Percentiles rank a stretch among this genome's conserved stretches.
phyloP scores from a whole-genome alignment of 2,888 invertebrate genomes.

The Leptopilina myrica region DNA sequence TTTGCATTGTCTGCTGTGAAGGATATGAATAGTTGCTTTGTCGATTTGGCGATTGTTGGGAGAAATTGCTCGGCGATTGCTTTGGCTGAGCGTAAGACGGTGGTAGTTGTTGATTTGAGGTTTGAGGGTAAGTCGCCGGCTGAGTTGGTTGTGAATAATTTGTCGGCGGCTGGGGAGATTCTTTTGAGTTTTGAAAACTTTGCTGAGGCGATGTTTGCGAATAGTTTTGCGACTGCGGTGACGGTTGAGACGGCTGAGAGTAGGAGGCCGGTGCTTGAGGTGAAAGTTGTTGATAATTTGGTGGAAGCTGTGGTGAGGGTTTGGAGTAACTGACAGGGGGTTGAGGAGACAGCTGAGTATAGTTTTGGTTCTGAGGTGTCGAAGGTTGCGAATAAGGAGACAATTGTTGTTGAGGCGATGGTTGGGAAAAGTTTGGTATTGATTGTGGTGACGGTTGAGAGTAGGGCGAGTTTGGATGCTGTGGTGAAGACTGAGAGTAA shows the following conservation, averaged over 20 bases:
- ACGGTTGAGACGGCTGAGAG: slow-evolving; percentile 63
- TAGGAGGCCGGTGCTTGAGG: slow-evolving; percentile 73
- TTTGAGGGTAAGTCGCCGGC: slow-evolving; percentile 57
- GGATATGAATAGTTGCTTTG: slow-evolving; percentile 66
- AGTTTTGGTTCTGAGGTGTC: slow-evolving; percentile 60
- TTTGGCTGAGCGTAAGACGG: slow-evolving; percentile 75
- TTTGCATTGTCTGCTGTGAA: slow-evolving; percentile 56
- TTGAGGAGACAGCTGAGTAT: slow-evolving; percentile 62
- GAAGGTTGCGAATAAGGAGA: slow-evolving; percentile 63
- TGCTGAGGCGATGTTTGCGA: slow-evolving; percentile 79
- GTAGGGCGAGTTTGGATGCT: slow-evolving; percentile 58
- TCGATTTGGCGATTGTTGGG: slow-evolving; percentile 66
- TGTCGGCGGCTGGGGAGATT: slow-evolving; percentile 61
- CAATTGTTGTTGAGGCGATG: slow-evolving; percentile 57
- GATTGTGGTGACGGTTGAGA: slow-evolving; percentile 63
- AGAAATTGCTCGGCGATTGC: slow-evolving; percentile 77
- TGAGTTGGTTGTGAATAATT: slow-evolving; percentile 64
- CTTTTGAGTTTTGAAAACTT: slow-evolving; percentile 65
- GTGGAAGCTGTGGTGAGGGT: slow-evolving; percentile 71
- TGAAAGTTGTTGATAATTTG: slow-evolving; percentile 63
- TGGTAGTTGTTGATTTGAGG: slow-evolving; percentile 72
- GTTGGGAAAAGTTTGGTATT: slow-evolving; percentile 62
- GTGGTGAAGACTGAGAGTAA: slow-evolving; percentile 47
- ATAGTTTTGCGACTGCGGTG: slow-evolving; percentile 66
- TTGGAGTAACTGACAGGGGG: slow-evolving; percentile 63